A percentile compares a stretch with the other conserved stretches of the same genome.
Evolutionary conservation across 2,797 vertebrate species (phyloP).

Genomic region (Rallus crepitans): DNA sequence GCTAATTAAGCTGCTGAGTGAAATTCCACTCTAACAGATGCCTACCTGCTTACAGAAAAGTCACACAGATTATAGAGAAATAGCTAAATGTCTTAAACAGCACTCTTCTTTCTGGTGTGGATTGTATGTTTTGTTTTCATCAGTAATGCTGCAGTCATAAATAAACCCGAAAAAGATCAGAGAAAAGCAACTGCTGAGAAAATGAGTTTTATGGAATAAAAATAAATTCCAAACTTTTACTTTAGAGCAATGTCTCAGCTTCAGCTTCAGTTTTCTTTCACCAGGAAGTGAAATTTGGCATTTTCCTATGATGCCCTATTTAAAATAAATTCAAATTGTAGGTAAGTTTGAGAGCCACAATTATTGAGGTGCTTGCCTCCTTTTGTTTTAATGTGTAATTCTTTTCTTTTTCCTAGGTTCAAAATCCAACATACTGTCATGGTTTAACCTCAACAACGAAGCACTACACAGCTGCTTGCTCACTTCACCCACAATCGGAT

Average conservation of each 20-base stretch:
- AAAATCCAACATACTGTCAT: background rate
- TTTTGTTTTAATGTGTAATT: background rate
- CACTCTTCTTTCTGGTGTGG: background rate
- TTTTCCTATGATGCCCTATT: background rate
- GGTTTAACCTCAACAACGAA: too few species aligned
- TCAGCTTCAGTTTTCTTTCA: background rate
- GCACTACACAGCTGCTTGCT: too few species aligned
- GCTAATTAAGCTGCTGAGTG: slow-evolving; percentile 26
- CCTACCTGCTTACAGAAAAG: slow-evolving; percentile 6
- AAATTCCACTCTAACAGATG: slow-evolving; percentile 3
- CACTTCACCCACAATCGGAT: too few species aligned
- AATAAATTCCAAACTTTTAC: background rate
- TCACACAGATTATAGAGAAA: background rate
- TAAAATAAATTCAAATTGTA: background rate
- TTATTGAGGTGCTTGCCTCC: background rate
- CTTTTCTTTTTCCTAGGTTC: background rate
- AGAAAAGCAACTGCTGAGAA: background rate
- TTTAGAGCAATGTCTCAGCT: background rate
- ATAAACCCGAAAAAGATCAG: background rate
- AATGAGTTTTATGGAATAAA: background rate
- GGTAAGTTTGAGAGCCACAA: background rate
- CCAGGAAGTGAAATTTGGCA: background rate
- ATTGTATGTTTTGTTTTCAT: background rate
- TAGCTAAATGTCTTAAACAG: background rate
- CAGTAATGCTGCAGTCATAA: background rate